phyloP scores from a whole-genome alignment of 2,113 vertebrate genomes.

The Chelonoidis abingdonii region DNA sequence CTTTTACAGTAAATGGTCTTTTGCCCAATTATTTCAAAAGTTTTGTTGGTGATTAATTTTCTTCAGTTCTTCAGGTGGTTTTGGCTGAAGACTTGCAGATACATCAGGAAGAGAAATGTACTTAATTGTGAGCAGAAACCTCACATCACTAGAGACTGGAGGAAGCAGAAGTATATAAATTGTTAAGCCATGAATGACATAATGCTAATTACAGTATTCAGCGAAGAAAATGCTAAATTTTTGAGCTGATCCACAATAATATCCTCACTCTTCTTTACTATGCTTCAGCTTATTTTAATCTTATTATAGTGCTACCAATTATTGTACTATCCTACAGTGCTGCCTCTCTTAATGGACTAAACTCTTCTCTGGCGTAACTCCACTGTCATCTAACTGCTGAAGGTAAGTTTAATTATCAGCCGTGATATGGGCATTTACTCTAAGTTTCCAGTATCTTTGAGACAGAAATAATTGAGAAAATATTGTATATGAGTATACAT shows the following conservation, averaged over 20 bases:
- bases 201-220: background rate
- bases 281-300: background rate
- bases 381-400: background rate
- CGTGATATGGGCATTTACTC: background rate
- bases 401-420: background rate
- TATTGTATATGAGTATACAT: background rate
- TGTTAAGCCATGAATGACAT: background rate
- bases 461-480: background rate
- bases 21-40: slow-evolving; percentile 8
- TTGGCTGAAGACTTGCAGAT: background rate
- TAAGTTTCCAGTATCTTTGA: background rate
- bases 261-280: background rate
- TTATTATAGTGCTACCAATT: background rate
- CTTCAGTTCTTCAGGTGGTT: background rate
- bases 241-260: background rate
- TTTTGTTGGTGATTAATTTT: background rate
- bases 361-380: background rate
- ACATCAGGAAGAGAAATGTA: background rate
- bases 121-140: background rate
- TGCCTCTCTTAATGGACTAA: background rate
- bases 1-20: background rate
- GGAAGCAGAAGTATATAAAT: background rate
- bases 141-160: background rate
- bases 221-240: background rate
- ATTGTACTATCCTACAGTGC: background rate